Evolutionary conservation across 2,888 invertebrate species (phyloP).

Genomic region (Rhagophthalmus giganteus): DNA sequence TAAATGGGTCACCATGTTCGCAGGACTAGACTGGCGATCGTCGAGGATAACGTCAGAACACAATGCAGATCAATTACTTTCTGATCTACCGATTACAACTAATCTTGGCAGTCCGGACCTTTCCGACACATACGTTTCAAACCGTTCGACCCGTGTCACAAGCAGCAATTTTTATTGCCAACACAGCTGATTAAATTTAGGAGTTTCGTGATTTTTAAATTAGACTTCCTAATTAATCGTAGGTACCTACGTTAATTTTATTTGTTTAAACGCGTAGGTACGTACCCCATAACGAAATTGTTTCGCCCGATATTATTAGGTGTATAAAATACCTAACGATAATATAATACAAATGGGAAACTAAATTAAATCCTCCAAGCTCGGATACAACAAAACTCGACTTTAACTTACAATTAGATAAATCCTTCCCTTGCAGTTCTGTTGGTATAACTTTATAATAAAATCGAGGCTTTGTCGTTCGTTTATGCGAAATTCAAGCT

Average conservation of each 20-base stretch:
- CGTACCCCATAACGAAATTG: too few species aligned
- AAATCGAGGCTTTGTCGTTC: slow-evolving; percentile 2
- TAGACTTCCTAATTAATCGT: slow-evolving; percentile 37
- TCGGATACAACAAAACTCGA: slow-evolving; percentile 1
- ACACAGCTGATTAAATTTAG: slow-evolving; percentile 42
- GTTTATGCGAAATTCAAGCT: slow-evolving; percentile 6
- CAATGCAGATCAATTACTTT: slow-evolving; percentile 52
- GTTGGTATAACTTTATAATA: slow-evolving; percentile 6
- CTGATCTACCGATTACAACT: slow-evolving; percentile 49
- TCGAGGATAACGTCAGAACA: slow-evolving; percentile 41
- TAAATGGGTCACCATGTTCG: slow-evolving; percentile 34
- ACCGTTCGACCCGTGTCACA: slow-evolving; percentile 45
- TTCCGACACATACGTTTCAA: slow-evolving; percentile 36
- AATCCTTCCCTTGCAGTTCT: slow-evolving; percentile 3
- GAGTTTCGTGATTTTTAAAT: slow-evolving; percentile 42
- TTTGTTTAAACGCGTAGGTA: too few species aligned
- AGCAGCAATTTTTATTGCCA: slow-evolving; percentile 43
- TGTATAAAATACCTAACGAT: too few species aligned
- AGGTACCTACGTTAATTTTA: too few species aligned
- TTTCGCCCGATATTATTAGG: too few species aligned
- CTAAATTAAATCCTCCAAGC: slow-evolving; percentile 1
- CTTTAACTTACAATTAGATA: neutral
- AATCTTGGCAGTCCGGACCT: slow-evolving; percentile 39
- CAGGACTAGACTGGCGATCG: slow-evolving; percentile 23
- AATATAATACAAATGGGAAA: neutral